Evolutionary conservation across 2,888 invertebrate genomes (phyloP).

Genomic region (Cacoxenus indagator): DNA sequence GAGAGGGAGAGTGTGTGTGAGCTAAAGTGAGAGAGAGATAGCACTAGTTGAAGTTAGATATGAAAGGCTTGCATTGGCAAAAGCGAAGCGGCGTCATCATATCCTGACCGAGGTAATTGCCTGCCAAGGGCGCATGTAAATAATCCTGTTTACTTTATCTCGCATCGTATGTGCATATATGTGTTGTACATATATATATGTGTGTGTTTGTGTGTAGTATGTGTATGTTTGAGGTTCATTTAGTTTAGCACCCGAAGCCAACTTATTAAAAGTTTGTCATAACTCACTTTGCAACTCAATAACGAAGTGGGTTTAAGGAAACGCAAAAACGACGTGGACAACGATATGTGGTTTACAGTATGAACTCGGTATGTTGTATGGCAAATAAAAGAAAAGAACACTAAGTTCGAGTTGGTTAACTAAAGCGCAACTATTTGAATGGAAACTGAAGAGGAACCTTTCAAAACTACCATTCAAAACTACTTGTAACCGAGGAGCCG

Average conservation of each 20-base stretch:
- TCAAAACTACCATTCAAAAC: too few relatives aligned
- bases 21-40: too few relatives aligned
- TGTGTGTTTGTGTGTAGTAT: slow-evolving; percentile 4
- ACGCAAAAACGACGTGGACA: slow-evolving; percentile 24
- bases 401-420: too few relatives aligned
- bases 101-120: slow-evolving; percentile 7
- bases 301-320: neutral
- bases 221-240: slow-evolving; percentile 26
- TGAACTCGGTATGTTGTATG: too few relatives aligned
- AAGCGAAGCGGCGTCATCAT: slow-evolving; percentile 17
- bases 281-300: slow-evolving; percentile 36
- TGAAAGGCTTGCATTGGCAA: slow-evolving; percentile 10
- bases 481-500: too few relatives aligned
- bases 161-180: slow-evolving; percentile 6
- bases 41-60: too few relatives aligned
- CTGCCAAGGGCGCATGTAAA: slow-evolving; percentile 31
- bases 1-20: too few relatives aligned
- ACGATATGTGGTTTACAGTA: too few relatives aligned
- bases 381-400: too few relatives aligned
- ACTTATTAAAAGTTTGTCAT: slow-evolving; percentile 52
- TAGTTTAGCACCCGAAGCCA: slow-evolving; percentile 31
- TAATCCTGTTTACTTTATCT: slow-evolving; percentile 24
- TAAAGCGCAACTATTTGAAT: too few relatives aligned
- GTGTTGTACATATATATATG: neutral
- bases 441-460: too few relatives aligned